Evolutionary conservation across 2,113 vertebrate species (phyloP), one percentile per base, ranked within the genome.

Genomic region (Thryonomys swinderianus): DNA sequence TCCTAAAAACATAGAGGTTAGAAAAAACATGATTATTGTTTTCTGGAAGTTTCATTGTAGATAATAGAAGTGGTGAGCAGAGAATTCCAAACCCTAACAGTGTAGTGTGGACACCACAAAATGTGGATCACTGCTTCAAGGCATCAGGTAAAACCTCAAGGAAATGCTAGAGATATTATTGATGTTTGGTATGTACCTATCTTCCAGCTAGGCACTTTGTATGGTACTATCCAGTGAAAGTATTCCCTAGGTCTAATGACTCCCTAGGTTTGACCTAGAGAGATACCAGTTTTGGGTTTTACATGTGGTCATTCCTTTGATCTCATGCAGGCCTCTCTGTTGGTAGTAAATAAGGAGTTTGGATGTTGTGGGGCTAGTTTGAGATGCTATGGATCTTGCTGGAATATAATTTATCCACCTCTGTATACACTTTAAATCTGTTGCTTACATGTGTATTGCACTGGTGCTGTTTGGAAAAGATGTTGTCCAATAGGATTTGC

Each of bases 291-390:
- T 84, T 69, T 92, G 79, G 18, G 8, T 67, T 95, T 91, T 83
- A 51, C 11, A 53, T 57, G 4, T 69, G 67, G 55, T 66, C 67
- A 45, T 73, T 51, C 40, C 32, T 30, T 83, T n/a, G 40, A 1
- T 48, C 92, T 78, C 37, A n/a, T 0, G 0, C 0, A 45, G 53
- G 6, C 37, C 11, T 83, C 34, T 90, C 57, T 59, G 37, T 42
- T 73, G n/a, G 91, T 57, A 74, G 42, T 87, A 95, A 64, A 37
- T 84, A 90, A 90, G 71, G 40, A 25, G 32, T 96, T 96, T 93
- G 48, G 25, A 61, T 80, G 7, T 64, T 73, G 5, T 53, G 34
- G 34, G 83, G 30, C n/a, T 88, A 23, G 27, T 30, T 90, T 94
- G 64, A 84, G 83, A 69, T 91, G 62, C 73, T 88, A 25, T 78